These are phyloP conservation scores for Ptyas mucosa DNA, from an alignment of 2,113 vertebrate genomes.

Conservation along the genomic window DNA sequence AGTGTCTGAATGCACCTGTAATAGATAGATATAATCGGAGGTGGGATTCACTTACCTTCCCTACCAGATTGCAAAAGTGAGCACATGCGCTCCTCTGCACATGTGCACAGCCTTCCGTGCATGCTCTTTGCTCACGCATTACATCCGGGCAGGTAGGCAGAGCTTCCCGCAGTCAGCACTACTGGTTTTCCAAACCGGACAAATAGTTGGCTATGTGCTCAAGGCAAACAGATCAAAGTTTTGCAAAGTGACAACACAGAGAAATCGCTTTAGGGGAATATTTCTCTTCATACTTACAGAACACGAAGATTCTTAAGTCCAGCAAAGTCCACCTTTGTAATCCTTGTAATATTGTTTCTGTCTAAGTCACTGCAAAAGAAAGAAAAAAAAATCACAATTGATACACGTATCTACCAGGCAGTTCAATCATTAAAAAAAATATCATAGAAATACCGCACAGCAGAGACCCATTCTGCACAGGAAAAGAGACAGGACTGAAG, in stretches of 20 bases:
- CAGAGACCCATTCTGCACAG: not conserved
- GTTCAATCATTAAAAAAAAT: not conserved
- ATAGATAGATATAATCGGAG: not conserved
- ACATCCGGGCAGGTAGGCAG: too few relatives aligned
- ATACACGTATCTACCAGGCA: slow-evolving; percentile 15
- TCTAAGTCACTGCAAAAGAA: slow-evolving; percentile 85
- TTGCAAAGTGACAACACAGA: not conserved
- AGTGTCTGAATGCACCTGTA: not conserved
- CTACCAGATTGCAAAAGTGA: too few relatives aligned
- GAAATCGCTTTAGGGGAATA: accelerated
- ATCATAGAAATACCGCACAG: not conserved
- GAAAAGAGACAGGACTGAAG: not conserved
- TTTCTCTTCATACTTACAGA: slow-evolving; percentile 80
- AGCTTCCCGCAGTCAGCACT: too few relatives aligned
- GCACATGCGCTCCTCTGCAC: too few relatives aligned
- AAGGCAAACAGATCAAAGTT: not conserved
- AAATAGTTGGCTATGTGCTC: not conserved
- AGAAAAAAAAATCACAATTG: slow-evolving; percentile 33
- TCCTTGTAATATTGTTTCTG: slow-evolving; percentile 94
- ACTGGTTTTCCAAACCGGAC: too few relatives aligned
- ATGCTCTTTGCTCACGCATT: too few relatives aligned
- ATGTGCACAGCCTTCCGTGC: too few relatives aligned
- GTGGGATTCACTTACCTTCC: too few relatives aligned
- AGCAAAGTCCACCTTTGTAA: slow-evolving; percentile 91
- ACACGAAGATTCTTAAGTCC: slow-evolving; percentile 95